Percentiles rank a stretch among this genome's conserved stretches.
phyloP scores from a whole-genome alignment of 2,888 invertebrate species.

The Sialis lutaria region DNA sequence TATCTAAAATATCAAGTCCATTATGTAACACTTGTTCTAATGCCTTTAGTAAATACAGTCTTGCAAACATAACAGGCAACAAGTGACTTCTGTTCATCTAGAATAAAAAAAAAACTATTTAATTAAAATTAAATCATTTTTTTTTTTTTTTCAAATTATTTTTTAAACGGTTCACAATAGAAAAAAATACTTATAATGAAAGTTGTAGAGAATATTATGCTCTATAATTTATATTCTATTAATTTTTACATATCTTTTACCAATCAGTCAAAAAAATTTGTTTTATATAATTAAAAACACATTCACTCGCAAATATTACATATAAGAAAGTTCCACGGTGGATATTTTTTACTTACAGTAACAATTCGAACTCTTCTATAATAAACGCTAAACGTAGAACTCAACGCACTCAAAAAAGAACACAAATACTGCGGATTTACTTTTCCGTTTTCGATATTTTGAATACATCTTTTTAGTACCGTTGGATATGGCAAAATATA shows the following conservation, averaged over 20 bases:
- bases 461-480: constrained; percentile 35
- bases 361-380: constrained; percentile 53
- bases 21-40: constrained; percentile 45
- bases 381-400: constrained; percentile 51
- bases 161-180: too few relatives aligned
- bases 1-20: constrained; percentile 41
- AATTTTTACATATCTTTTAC: too few relatives aligned
- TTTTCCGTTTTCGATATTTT: constrained; percentile 29
- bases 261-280: too few relatives aligned
- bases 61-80: constrained; percentile 44
- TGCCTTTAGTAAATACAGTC: constrained; percentile 48
- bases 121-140: too few relatives aligned
- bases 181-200: too few relatives aligned
- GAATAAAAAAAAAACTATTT: constrained; percentile 8
- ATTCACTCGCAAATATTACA: too few relatives aligned
- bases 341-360: constrained; percentile 32
- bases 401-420: constrained; percentile 42
- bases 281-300: too few relatives aligned
- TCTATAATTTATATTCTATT: too few relatives aligned
- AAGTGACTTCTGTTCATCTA: constrained; percentile 52
- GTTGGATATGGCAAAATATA: constrained; percentile 46
- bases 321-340: too few relatives aligned
- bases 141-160: too few relatives aligned
- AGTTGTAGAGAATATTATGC: too few relatives aligned
- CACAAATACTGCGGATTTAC: constrained; percentile 46